phyloP scores from a whole-genome alignment of 37 sponge, comb jelly and placozoan species.

The Bolinopsis microptera region DNA sequence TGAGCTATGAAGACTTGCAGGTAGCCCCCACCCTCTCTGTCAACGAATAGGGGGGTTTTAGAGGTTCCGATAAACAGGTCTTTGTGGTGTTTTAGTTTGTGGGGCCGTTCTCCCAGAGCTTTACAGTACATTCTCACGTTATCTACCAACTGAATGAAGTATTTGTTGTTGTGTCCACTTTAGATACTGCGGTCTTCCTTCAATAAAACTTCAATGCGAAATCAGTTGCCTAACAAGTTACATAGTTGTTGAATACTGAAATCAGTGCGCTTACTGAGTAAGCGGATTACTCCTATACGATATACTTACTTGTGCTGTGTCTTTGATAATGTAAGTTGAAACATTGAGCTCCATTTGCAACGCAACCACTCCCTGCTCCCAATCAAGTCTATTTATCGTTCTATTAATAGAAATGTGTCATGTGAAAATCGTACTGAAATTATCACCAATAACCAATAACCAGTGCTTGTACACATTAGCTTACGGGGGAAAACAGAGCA shows the following conservation, averaged over 20 bases:
- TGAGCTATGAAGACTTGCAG: constrained; percentile 38
- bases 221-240: too few relatives aligned
- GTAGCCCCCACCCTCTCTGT: not conserved
- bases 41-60: not conserved
- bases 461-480: too few relatives aligned
- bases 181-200: too few relatives aligned
- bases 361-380: not conserved
- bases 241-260: too few relatives aligned
- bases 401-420: too few relatives aligned
- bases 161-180: not conserved
- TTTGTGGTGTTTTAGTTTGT: not conserved
- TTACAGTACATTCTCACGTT: constrained; percentile 23
- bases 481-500: too few relatives aligned
- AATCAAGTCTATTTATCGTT: not conserved
- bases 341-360: constrained; percentile 6
- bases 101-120: constrained; percentile 26
- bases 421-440: too few relatives aligned
- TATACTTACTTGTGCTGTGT: constrained; percentile 11
- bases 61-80: not conserved
- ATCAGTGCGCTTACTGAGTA: too few relatives aligned
- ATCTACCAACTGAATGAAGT: constrained; percentile 37
- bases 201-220: too few relatives aligned
- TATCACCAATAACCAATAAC: too few relatives aligned
- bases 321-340: not conserved
- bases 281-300: too few relatives aligned